phyloP scores from a whole-genome alignment of 1,140 invertebrate species.

The Gonioctena quinquepunctata region DNA sequence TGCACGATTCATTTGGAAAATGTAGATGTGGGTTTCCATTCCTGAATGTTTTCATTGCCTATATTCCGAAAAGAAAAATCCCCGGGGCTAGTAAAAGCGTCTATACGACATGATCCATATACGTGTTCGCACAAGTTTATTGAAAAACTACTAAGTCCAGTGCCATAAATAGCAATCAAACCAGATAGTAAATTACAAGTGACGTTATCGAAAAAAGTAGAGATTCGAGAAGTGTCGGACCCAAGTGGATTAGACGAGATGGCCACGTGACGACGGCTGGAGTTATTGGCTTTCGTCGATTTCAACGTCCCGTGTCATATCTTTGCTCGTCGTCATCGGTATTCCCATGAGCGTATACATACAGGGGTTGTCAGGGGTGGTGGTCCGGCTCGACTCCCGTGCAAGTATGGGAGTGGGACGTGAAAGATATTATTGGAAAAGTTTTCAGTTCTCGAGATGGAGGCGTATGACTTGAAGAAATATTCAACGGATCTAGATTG shows the following conservation, averaged over 20 bases:
- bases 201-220: constrained; percentile 46
- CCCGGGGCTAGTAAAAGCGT: neutral
- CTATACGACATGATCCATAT: neutral
- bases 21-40: no score
- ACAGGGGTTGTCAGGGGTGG: neutral
- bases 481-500: neutral
- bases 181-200: constrained; percentile 46
- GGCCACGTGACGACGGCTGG: constrained; percentile 37
- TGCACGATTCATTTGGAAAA: no score
- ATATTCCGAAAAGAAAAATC: neutral
- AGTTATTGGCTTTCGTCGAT: constrained; percentile 45
- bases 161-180: constrained; percentile 48
- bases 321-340: constrained; percentile 29
- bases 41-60: no score
- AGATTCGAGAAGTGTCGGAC: constrained; percentile 42
- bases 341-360: constrained; percentile 17
- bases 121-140: constrained; percentile 36
- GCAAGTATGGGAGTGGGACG: neutral
- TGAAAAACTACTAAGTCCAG: constrained; percentile 42
- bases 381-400: neutral
- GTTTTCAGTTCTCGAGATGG: neutral
- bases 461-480: neutral
- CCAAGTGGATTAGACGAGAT: constrained; percentile 47
- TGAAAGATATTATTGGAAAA: neutral
- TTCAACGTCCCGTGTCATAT: constrained; percentile 42